These are phyloP conservation scores for Gasteruption jaculator DNA, from an alignment of 2,888 invertebrate genomes.

Conservation along the genomic window DNA sequence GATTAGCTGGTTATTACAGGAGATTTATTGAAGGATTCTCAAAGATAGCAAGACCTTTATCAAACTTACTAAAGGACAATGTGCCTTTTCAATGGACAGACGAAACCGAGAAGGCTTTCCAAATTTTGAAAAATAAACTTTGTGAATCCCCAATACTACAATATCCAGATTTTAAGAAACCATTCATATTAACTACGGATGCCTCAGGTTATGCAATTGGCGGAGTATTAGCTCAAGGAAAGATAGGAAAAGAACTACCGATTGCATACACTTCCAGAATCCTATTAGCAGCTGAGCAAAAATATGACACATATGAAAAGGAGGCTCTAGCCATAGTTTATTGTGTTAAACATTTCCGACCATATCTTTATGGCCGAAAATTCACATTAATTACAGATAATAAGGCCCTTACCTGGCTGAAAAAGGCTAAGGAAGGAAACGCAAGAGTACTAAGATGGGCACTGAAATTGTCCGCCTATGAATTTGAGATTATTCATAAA, in stretches of 20 bases:
- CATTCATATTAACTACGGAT: constrained; percentile 17
- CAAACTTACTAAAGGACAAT: constrained; percentile 15
- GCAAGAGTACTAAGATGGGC: constrained; percentile 13
- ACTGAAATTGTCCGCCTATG: constrained; percentile 25
- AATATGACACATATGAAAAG: constrained; percentile 12
- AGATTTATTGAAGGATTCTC: constrained; percentile 18
- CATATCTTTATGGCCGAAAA: constrained; percentile 32
- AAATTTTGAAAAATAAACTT: no score
- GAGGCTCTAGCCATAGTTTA: constrained; percentile 12
- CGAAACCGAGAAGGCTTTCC: constrained; percentile 12
- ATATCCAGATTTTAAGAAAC: no score
- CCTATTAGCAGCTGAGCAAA: constrained; percentile 1
- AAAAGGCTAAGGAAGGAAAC: constrained; percentile 21
- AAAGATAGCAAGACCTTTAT: constrained; percentile 15
- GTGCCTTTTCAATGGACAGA: constrained; percentile 16
- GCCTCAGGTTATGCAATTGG: constrained; percentile 14
- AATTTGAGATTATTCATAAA: constrained; percentile 30
- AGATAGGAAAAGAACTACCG: constrained; percentile 14
- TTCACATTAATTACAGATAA: constrained; percentile 38
- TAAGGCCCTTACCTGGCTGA: constrained; percentile 26
- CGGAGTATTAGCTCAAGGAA: constrained; percentile 18
- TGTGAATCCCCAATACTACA: no score
- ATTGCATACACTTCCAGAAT: constrained; percentile 10
- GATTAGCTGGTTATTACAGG: constrained; percentile 17
- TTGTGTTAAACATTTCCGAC: constrained; percentile 28